These are phyloP conservation scores for Saguinus imperator DNA, from an alignment of 2,113 vertebrate genomes.

Conservation along the genomic window DNA sequence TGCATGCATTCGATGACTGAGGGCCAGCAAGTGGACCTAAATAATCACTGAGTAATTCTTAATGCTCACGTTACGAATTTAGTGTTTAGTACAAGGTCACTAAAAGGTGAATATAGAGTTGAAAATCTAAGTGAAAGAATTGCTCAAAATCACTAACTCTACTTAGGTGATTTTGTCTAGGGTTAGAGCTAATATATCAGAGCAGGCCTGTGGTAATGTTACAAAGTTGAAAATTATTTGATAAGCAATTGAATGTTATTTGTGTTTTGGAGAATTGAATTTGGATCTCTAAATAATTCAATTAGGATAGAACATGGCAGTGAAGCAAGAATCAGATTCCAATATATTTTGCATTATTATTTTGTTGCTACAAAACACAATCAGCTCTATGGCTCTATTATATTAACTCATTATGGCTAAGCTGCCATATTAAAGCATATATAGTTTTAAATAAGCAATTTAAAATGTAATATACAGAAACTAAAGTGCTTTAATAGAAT, in stretches of 20 bases:
- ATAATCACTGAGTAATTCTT: background rate
- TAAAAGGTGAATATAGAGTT: background rate
- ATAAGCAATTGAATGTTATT: background rate
- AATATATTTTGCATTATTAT: background rate
- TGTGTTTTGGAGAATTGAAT: background rate
- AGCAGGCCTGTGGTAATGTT: background rate
- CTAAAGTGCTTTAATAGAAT: background rate
- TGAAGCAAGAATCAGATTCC: background rate
- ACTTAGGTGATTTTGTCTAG: background rate
- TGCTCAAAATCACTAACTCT: background rate
- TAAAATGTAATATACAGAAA: background rate
- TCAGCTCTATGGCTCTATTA: background rate
- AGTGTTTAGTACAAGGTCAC: background rate
- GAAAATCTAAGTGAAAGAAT: background rate
- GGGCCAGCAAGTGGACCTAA: accelerated
- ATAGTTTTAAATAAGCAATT: background rate
- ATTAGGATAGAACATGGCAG: background rate
- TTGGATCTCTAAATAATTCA: slow-evolving; percentile 12
- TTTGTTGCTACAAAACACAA: background rate
- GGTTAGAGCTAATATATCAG: background rate
- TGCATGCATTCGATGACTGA: background rate
- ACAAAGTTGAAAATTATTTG: background rate
- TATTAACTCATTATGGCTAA: background rate
- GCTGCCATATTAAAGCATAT: background rate
- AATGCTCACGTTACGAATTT: background rate